Evolutionary conservation across 2,888 invertebrate species (phyloP).

Genomic region (Microdon myrmicae): DNA sequence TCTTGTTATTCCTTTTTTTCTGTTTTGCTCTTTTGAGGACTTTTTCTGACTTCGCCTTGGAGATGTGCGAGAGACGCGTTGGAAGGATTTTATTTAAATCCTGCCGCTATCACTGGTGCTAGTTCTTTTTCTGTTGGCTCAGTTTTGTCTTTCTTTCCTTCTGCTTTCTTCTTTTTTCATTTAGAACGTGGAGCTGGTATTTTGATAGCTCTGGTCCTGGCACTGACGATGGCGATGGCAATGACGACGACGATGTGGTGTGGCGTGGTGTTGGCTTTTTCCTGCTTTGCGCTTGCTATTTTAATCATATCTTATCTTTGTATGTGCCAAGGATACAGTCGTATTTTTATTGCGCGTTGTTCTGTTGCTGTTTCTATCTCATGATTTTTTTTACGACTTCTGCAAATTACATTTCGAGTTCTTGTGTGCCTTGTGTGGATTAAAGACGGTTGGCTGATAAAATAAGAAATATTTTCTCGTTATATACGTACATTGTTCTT

Average conservation of each 20-base stretch:
- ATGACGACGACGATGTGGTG: too few species aligned
- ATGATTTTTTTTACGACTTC: slow-evolving; percentile 11
- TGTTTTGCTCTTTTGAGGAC: too few species aligned
- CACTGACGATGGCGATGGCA: neutral
- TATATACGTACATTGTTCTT: too few species aligned
- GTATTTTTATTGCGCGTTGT: slow-evolving; percentile 12
- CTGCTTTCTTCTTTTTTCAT: slow-evolving; percentile 32
- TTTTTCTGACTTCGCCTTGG: too few species aligned
- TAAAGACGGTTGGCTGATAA: slow-evolving; percentile 27
- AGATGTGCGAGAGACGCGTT: too few species aligned
- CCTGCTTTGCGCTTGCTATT: slow-evolving; percentile 6
- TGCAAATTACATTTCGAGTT: slow-evolving; percentile 9
- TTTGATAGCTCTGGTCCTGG: slow-evolving; percentile 21
- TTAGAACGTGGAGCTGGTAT: slow-evolving; percentile 31
- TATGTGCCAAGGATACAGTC: neutral
- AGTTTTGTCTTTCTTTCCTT: slow-evolving; percentile 30
- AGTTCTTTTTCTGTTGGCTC: slow-evolving; percentile 33
- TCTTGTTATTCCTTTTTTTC: too few species aligned
- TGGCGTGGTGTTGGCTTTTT: too few species aligned
- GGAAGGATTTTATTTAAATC: too few species aligned
- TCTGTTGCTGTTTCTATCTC: slow-evolving; percentile 5
- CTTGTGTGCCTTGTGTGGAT: slow-evolving; percentile 28
- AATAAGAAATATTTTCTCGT: slow-evolving; percentile 16
- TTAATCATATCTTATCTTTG: slow-evolving; percentile 8
- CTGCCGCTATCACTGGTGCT: slow-evolving; percentile 31